Conservation (phyloP, 1,140 invertebrate species). For the Lepidotrigona ventralis region DNA sequence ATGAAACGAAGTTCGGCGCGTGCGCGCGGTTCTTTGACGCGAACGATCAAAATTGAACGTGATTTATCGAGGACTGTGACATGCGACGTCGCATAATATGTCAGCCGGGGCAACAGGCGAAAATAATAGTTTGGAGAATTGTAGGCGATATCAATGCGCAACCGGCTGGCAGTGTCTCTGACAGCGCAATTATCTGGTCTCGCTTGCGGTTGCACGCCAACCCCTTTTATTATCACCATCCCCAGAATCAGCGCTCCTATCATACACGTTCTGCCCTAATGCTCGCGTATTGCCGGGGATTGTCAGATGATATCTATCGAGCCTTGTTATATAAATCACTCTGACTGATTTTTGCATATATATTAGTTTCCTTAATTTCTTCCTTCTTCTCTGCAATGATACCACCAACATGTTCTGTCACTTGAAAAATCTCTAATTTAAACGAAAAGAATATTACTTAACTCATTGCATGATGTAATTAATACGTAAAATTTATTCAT, state of each 20-base stretch:
- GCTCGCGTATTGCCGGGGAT: conserved; percentile 41
- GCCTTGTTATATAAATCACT: conserved; percentile 19
- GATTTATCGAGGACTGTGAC: conserved; percentile 40
- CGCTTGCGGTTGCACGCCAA: conserved; percentile 63
- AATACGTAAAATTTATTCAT: not conserved
- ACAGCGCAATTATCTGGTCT: conserved; percentile 73
- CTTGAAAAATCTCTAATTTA: not conserved
- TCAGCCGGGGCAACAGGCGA: conserved; percentile 47
- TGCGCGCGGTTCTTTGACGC: not conserved
- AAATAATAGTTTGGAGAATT: conserved; percentile 63
- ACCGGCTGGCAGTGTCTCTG: conserved; percentile 63
- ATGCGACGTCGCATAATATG: conserved; percentile 39
- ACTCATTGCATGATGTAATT: not conserved
- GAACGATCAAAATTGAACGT: conserved; percentile 40
- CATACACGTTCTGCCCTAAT: conserved; percentile 39
- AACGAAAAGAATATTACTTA: not conserved
- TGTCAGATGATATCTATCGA: conserved; percentile 52
- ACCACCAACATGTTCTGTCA: not conserved
- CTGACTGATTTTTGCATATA: conserved; percentile 19
- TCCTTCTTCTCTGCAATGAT: not conserved
- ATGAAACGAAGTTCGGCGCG: not conserved
- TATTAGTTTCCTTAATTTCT: not conserved
- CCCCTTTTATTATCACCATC: conserved; percentile 46
- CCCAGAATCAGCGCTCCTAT: conserved; percentile 43
- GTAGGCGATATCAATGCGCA: conserved; percentile 50